Evolutionary conservation across 37 sponge, comb jelly and placozoan species (phyloP).

Genomic region (Crambe crambe): DNA sequence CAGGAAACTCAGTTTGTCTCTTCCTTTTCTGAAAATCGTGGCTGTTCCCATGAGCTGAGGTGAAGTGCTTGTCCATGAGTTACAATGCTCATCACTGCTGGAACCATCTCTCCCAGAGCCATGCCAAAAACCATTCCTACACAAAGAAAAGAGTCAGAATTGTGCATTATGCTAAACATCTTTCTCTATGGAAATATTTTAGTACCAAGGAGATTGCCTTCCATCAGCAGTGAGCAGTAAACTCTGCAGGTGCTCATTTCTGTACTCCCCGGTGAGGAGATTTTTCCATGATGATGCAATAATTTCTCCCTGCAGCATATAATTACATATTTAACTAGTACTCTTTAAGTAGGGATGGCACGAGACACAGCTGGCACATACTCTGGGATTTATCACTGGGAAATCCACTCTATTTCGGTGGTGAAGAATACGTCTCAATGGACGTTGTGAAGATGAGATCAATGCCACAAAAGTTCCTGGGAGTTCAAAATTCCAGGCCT

Average conservation of each 20-base stretch:
- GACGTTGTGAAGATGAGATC: not conserved
- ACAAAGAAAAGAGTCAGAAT: not conserved
- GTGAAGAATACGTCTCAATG: not conserved
- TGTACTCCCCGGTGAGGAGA: not conserved
- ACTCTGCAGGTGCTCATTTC: not conserved
- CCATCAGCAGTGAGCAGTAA: not conserved
- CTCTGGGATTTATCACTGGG: not conserved
- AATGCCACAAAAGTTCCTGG: not conserved
- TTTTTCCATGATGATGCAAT: slow-evolving; percentile 4
- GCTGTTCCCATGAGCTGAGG: not conserved
- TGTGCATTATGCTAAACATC: not conserved
- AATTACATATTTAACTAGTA: not conserved
- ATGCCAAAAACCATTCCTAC: slow-evolving; percentile 9
- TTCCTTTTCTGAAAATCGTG: not conserved
- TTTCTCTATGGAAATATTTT: not conserved
- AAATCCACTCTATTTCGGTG: not conserved
- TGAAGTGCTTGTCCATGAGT: not conserved
- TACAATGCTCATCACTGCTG: not conserved
- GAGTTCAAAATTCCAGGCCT: not conserved
- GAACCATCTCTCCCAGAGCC: not conserved
- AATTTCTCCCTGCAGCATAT: not conserved
- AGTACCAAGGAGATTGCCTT: not conserved
- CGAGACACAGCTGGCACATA: too few species aligned
- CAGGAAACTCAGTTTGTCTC: not conserved
- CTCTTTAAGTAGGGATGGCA: too few species aligned